Base-by-base conservation (phyloP, 2,888 invertebrate genomes). In the Aleiodes leptofemur region DNA sequence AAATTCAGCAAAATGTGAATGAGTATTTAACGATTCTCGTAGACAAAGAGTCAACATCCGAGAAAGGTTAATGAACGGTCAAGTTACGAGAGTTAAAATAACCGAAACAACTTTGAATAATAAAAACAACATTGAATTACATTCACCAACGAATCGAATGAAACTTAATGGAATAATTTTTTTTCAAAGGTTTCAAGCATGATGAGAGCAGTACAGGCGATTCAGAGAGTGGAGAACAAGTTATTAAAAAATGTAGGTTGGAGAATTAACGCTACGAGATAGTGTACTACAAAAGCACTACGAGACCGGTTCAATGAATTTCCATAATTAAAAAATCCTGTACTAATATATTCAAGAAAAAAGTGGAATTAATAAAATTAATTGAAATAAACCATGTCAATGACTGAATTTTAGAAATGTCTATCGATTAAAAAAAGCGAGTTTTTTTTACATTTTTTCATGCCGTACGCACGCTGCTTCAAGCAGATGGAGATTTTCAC, bases 1-100 rank as follows among this genome's bases (percentile, higher is more conserved):
- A 82, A 4, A 78, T 82, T 4, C 87, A 86, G 76, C 75, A 77
- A 51, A 81, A 76, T 74, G 82, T 85, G 57, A 89, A 89, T 76
- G 80, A 84, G 68, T 83, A 85, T 76, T 79, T 89, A 70, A 87
- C 87, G 9, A 78, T 74, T 31, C 79, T 88, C 16, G 81, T 88
- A 43, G 77, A 83, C 51, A 69, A 78, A n/a, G 77, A 73, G 29
- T 43, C 48, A 4, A 34, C 69, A 55, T 38, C 51, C 2, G 57
- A 73, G 38, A 73, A 75, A 78, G 81, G 81, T 81, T 77, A 79
- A 78, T 38, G 73, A 76, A 74, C 74, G 68, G 11, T 34, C 66
- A 66, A n/a, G 61, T 38, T 53, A 55, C 53, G 29, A 23, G 34
- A 34, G 34, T 70, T 56, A 70, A 29, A 57, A 55, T 59, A 57